A percentile compares a stretch with the other conserved stretches of the same genome.
These are phyloP conservation scores for Aratinga solstitialis DNA, from an alignment of 2,797 vertebrate genomes.

Conservation along the genomic window DNA sequence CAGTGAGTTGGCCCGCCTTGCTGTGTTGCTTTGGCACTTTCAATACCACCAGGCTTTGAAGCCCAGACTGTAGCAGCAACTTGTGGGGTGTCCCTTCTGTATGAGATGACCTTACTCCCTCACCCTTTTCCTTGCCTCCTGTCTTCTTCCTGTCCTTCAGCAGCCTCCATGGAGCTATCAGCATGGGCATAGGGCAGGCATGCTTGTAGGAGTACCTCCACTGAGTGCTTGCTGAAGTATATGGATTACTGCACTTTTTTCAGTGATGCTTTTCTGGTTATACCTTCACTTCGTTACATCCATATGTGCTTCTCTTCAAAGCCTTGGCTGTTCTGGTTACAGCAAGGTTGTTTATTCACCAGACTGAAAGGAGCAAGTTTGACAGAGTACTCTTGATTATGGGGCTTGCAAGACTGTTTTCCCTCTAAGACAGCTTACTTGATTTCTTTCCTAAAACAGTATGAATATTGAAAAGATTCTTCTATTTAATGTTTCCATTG, in stretches of 20 bases:
- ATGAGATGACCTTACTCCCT: neutral
- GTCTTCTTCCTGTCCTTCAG: too few species aligned
- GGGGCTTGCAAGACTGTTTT: neutral
- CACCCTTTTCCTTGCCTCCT: too few species aligned
- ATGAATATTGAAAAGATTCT: neutral
- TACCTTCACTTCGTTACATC: neutral
- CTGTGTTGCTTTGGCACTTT: neutral
- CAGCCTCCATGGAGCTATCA: fast-evolving
- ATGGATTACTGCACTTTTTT: fast-evolving
- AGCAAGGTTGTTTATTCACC: neutral
- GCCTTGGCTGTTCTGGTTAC: neutral
- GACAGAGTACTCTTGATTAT: neutral
- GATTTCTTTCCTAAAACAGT: neutral
- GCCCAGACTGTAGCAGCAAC: neutral
- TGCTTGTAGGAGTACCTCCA: fast-evolving
- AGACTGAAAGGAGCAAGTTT: neutral
- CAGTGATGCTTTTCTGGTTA: neutral
- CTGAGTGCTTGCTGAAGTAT: fast-evolving
- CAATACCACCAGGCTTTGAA: neutral
- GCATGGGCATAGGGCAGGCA: fast-evolving
- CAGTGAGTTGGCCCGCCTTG: fast-evolving
- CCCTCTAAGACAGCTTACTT: neutral
- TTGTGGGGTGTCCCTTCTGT: fast-evolving
- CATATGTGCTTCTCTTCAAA: neutral
- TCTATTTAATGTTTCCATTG: neutral